A percentile compares a stretch with the other conserved stretches of the same genome.
phyloP scores from a whole-genome alignment of 1,140 invertebrate species.

The Camponotus pennsylvanicus region DNA sequence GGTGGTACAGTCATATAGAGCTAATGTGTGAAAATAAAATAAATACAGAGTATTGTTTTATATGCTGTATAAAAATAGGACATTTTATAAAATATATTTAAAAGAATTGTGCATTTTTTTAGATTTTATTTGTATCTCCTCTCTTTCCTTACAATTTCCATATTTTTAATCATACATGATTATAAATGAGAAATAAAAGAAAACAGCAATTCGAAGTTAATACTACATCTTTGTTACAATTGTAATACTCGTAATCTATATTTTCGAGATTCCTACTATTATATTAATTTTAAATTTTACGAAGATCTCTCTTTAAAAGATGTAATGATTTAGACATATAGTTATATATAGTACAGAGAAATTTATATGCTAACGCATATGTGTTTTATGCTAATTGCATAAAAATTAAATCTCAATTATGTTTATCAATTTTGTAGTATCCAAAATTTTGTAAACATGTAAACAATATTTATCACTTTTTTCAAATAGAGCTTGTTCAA shows the following conservation, averaged over 20 bases:
- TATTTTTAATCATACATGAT: background rate
- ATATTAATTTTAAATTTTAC: background rate
- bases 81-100: conserved; percentile 87
- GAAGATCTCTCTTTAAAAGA: background rate
- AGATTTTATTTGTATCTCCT: background rate
- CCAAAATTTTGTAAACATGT: background rate
- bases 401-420: background rate
- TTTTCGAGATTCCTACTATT: too few species aligned
- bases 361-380: background rate
- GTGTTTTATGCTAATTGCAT: too few species aligned
- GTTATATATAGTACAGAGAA: background rate
- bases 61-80: conserved; percentile 87
- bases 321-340: background rate
- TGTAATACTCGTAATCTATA: background rate
- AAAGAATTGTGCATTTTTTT: conserved; percentile 71
- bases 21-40: conserved; percentile 86
- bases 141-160: background rate
- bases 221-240: background rate
- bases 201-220: background rate
- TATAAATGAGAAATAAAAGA: background rate
- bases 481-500: conserved; percentile 38
- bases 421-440: background rate
- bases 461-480: background rate
- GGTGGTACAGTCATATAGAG: conserved; percentile 84
- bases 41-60: conserved; percentile 87